phyloP scores from a whole-genome alignment of 2,888 invertebrate genomes.

The Elegia similella region DNA sequence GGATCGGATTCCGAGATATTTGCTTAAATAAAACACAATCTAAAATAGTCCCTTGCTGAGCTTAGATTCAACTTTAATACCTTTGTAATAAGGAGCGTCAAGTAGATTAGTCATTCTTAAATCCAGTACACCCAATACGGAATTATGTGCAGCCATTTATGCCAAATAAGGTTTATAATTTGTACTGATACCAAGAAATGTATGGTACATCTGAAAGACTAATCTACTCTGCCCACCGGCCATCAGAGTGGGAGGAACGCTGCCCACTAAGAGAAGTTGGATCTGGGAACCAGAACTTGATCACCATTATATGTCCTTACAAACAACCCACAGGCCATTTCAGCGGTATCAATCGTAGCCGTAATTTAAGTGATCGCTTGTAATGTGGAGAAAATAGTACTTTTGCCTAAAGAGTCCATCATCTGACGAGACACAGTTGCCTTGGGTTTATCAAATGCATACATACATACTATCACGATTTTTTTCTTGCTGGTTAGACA shows the following conservation, averaged over 20 bases:
- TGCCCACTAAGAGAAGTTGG: background rate
- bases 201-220: background rate
- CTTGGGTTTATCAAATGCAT: no score
- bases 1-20: conserved; percentile 17
- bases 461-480: no score
- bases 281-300: background rate
- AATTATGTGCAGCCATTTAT: conserved; percentile 14
- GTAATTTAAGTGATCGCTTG: no score
- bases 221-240: background rate
- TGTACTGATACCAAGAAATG: background rate
- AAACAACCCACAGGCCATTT: no score
- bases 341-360: no score
- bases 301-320: no score
- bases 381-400: no score
- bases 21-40: conserved; percentile 15
- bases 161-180: conserved; percentile 16
- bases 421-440: no score
- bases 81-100: background rate
- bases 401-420: no score
- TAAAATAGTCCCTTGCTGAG: background rate
- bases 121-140: conserved; percentile 16
- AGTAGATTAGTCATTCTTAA: background rate
- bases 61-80: background rate
- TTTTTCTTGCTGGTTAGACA: no score
- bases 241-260: background rate